phyloP scores from a whole-genome alignment of 2,888 invertebrate species.

The Tuberolachnus salignus region DNA sequence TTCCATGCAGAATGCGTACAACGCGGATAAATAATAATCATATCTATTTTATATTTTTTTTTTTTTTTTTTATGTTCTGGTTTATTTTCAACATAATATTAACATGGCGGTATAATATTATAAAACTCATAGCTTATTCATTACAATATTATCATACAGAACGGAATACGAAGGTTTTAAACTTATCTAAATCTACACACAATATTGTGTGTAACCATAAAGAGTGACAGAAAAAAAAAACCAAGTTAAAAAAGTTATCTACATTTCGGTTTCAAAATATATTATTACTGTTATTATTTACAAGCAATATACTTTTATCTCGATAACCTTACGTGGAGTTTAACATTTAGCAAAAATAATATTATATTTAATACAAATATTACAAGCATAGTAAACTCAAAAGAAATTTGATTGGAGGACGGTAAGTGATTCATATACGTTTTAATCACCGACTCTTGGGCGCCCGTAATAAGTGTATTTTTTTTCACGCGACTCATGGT shows the following conservation, averaged over 20 bases:
- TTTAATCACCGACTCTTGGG: no score
- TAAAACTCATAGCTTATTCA: neutral
- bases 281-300: conserved; percentile 2
- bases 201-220: neutral
- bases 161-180: conserved; percentile 1
- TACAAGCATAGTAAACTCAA: conserved; percentile 9
- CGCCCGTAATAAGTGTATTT: no score
- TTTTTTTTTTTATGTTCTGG: neutral
- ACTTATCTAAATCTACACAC: neutral
- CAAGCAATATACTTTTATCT: conserved; percentile 18
- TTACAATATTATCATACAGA: neutral
- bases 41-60: no score
- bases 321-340: neutral
- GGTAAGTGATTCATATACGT: no score
- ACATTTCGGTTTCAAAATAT: neutral
- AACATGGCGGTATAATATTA: neutral
- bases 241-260: neutral
- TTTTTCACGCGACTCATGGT: no score
- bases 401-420: no score
- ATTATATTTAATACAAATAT: conserved; percentile 15
- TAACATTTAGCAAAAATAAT: neutral
- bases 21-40: neutral
- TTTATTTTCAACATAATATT: neutral
- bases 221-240: conserved; percentile 4
- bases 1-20: neutral